phyloP scores from a whole-genome alignment of 2,888 invertebrate genomes.

The Euphydryas editha region DNA sequence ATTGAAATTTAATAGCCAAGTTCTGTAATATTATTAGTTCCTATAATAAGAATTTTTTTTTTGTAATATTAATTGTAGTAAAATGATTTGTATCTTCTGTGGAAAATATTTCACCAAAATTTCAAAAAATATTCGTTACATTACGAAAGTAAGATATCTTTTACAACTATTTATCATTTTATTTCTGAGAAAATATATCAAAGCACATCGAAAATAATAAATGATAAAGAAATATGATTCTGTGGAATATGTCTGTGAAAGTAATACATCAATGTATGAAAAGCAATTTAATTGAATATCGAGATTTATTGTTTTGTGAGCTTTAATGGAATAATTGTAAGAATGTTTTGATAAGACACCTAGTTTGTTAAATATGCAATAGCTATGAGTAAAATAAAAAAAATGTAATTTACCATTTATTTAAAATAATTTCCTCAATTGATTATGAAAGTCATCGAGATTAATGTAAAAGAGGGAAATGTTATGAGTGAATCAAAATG shows the following conservation, averaged over 20 bases:
- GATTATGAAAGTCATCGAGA: constrained; percentile 21
- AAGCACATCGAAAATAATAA: too few relatives aligned
- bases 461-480: constrained; percentile 44
- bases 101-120: too few relatives aligned
- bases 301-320: neutral
- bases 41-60: too few relatives aligned
- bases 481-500: constrained; percentile 34
- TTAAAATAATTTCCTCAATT: neutral
- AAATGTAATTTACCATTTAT: neutral
- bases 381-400: neutral
- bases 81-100: too few relatives aligned
- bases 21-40: too few relatives aligned
- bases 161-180: too few relatives aligned
- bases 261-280: constrained; percentile 7
- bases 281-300: neutral
- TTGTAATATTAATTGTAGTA: too few relatives aligned
- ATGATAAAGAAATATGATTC: too few relatives aligned
- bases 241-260: neutral
- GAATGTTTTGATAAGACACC: neutral
- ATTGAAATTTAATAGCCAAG: too few relatives aligned
- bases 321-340: neutral
- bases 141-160: too few relatives aligned
- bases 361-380: neutral
- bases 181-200: too few relatives aligned
- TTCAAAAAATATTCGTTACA: too few relatives aligned